phyloP scores from a whole-genome alignment of 2,113 vertebrate genomes.

The Turnix velox region DNA sequence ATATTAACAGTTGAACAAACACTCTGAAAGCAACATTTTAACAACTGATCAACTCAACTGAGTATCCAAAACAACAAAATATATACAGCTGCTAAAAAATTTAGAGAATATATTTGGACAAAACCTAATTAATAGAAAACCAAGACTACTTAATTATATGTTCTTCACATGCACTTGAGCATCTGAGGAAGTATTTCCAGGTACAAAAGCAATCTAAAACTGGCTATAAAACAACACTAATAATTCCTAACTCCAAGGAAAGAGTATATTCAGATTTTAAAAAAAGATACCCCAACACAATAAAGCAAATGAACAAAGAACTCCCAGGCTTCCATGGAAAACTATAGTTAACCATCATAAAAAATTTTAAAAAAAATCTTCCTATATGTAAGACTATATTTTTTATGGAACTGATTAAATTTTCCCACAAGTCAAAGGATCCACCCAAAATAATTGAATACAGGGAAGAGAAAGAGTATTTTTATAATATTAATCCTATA shows the following conservation, averaged over 20 bases:
- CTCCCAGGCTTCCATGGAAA: not conserved
- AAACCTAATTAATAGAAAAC: not conserved
- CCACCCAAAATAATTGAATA: not conserved
- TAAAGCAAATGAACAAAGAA: not conserved
- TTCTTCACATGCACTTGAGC: not conserved
- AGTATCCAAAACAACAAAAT: not conserved
- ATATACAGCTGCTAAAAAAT: not conserved
- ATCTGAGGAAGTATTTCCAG: not conserved
- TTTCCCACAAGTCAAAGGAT: not conserved
- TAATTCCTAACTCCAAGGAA: not conserved
- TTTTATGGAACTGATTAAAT: not conserved
- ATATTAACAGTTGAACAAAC: not conserved
- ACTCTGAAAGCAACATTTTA: not conserved
- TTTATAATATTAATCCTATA: not conserved
- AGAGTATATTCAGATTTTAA: not conserved
- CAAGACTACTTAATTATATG: not conserved
- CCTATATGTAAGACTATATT: not conserved
- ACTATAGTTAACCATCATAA: not conserved
- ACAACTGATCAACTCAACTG: not conserved
- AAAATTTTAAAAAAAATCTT: not conserved
- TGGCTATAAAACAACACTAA: not conserved
- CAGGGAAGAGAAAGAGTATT: not conserved
- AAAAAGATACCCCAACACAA: not conserved
- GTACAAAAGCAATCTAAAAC: not conserved
- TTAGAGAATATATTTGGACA: not conserved